phyloP scores from a whole-genome alignment of 2,888 invertebrate genomes.

The Xanthia togata region DNA sequence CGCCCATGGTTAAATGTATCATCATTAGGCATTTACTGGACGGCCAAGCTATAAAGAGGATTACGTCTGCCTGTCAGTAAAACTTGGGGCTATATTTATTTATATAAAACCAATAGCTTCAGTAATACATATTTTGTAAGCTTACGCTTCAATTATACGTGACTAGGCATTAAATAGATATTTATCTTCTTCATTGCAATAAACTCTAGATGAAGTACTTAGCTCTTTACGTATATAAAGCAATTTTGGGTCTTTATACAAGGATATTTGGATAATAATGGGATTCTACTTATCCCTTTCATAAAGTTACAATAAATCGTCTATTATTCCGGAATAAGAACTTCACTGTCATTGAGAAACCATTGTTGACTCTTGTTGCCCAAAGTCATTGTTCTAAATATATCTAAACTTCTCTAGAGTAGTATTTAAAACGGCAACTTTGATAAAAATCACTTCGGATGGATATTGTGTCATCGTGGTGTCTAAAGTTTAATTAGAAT shows the following conservation, averaged over 20 bases:
- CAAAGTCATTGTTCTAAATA: background rate
- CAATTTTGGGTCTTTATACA: background rate
- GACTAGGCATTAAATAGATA: conserved; percentile 32
- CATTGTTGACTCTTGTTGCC: background rate
- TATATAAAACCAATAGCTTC: conserved; percentile 43
- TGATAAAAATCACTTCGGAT: background rate
- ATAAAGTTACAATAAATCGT: background rate
- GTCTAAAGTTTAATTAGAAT: background rate
- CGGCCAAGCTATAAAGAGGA: conserved; percentile 29
- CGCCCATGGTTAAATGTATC: conserved; percentile 36
- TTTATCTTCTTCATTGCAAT: conserved; percentile 6
- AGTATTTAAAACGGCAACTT: background rate
- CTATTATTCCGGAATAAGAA: background rate
- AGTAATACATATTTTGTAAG: conserved; percentile 31
- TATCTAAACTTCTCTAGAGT: background rate
- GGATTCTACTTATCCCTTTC: background rate
- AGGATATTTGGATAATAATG: background rate
- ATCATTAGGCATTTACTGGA: conserved; percentile 39
- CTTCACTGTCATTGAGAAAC: background rate
- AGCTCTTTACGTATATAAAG: background rate
- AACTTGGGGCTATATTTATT: conserved; percentile 33
- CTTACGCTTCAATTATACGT: conserved; percentile 22
- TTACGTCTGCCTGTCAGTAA: conserved; percentile 27
- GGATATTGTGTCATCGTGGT: background rate
- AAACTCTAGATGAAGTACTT: conserved; percentile 1